A percentile compares a stretch with the other conserved stretches of the same genome.
Conservation (phyloP, 2,888 invertebrate genomes). For the Miltochrista miniata region DNA sequence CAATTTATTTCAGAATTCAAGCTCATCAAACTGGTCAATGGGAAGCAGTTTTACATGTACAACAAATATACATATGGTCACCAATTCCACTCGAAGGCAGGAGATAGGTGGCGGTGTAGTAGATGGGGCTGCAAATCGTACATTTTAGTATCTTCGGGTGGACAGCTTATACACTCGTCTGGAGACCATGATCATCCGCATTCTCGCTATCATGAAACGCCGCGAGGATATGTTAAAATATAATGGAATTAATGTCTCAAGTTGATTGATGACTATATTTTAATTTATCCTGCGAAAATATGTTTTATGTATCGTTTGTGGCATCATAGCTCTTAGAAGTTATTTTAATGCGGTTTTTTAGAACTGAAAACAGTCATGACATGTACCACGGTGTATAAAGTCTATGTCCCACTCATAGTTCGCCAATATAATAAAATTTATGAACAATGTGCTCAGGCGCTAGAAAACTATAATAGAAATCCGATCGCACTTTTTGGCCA, state of each 20-base stretch:
- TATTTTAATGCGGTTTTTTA: too few relatives aligned
- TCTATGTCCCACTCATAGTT: too few relatives aligned
- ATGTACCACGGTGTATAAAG: too few relatives aligned
- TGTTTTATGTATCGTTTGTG: too few relatives aligned
- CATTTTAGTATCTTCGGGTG: conserved; percentile 22
- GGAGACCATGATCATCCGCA: not conserved
- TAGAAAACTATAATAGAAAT: too few relatives aligned
- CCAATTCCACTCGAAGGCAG: conserved; percentile 9
- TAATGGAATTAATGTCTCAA: not conserved
- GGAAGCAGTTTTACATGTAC: conserved; percentile 40
- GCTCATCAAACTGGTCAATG: conserved; percentile 29
- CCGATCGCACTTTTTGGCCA: too few relatives aligned
- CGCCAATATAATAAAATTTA: too few relatives aligned
- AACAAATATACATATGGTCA: conserved; percentile 39
- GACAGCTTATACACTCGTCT: conserved; percentile 5
- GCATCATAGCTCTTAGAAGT: too few relatives aligned
- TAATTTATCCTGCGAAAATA: too few relatives aligned
- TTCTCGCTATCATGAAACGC: not conserved
- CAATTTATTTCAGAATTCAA: conserved; percentile 23
- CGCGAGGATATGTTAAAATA: conserved; percentile 2
- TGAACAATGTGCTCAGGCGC: too few relatives aligned
- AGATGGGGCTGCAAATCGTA: conserved; percentile 29
- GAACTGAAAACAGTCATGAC: too few relatives aligned
- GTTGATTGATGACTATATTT: too few relatives aligned
- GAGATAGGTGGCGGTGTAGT: conserved; percentile 32